phyloP scores from a whole-genome alignment of 2,888 invertebrate genomes.

The Dynastes grantii region DNA sequence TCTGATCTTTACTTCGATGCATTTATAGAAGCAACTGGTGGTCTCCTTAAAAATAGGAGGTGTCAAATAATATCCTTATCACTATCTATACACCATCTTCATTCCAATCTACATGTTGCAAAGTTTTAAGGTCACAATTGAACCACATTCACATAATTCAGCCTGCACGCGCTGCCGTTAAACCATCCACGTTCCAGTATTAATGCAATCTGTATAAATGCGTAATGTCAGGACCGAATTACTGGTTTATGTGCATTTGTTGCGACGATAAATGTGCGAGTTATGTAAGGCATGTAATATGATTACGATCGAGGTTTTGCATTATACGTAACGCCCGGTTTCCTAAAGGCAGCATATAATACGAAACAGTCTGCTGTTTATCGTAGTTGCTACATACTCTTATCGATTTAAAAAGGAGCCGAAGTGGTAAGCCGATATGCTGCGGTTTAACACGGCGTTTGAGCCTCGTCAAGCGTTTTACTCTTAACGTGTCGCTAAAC shows the following conservation, averaged over 20 bases:
- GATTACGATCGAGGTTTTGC: conserved; percentile 36
- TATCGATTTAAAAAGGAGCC: conserved; percentile 34
- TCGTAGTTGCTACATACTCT: conserved; percentile 24
- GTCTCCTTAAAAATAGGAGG: too few species aligned
- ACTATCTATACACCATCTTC: too few species aligned
- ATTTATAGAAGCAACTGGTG: too few species aligned
- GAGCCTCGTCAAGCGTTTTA: conserved; percentile 14
- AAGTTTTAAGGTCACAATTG: too few species aligned
- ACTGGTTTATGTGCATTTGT: neutral
- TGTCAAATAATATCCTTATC: too few species aligned
- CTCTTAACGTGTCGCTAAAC: conserved; percentile 15
- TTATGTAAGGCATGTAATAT: conserved; percentile 41
- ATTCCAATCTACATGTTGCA: too few species aligned
- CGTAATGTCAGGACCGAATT: neutral
- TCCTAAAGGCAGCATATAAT: conserved; percentile 24
- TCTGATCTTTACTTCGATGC: too few species aligned
- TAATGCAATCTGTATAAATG: conserved; percentile 11
- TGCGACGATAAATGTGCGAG: conserved; percentile 14
- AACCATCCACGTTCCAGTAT: neutral
- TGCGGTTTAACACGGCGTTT: conserved; percentile 28
- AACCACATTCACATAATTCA: neutral
- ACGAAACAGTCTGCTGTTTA: conserved; percentile 21
- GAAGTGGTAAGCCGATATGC: conserved; percentile 26
- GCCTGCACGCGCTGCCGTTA: neutral
- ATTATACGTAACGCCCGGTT: conserved; percentile 28